Conservation (phyloP, 2,888 invertebrate species). For the Alviniconcha strummeri region DNA sequence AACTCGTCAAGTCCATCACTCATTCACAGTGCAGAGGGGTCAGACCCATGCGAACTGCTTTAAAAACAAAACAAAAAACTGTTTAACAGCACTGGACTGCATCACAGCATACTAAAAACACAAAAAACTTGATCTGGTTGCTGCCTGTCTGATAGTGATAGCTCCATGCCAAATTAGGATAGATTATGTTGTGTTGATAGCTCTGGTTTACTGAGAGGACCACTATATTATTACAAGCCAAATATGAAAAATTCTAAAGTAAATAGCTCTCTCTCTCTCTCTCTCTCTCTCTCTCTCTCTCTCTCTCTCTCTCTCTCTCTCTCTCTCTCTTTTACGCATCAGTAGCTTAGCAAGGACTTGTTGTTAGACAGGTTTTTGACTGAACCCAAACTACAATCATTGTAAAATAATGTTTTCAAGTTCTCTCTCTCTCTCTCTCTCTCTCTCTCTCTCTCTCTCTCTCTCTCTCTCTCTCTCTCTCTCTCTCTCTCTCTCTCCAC, state of each 20-base stretch:
- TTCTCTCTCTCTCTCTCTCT: conserved; percentile 9
- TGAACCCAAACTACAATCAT: no score
- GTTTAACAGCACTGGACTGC: no score
- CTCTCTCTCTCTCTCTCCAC: conserved; percentile 7
- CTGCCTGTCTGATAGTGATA: no score
- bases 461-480: conserved; percentile 6
- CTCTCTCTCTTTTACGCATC: no score
- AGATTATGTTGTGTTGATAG: not conserved
- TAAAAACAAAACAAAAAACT: no score
- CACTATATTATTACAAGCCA: not conserved
- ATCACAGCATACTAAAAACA: not conserved
- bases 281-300: conserved; percentile 25
- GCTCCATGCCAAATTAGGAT: not conserved
- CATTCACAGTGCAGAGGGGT: no score
- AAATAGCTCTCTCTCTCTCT: not conserved
- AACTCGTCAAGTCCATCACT: no score
- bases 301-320: conserved; percentile 26
- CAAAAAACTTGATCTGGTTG: not conserved
- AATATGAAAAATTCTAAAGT: not conserved
- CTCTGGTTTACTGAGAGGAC: not conserved
- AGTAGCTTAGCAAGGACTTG: no score
- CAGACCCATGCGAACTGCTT: no score
- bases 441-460: conserved; percentile 21
- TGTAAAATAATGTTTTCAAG: no score
- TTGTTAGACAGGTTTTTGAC: no score